These are phyloP conservation scores for Megaleporinus macrocephalus DNA, from an alignment of 2,113 vertebrate genomes.

Conservation along the genomic window DNA sequence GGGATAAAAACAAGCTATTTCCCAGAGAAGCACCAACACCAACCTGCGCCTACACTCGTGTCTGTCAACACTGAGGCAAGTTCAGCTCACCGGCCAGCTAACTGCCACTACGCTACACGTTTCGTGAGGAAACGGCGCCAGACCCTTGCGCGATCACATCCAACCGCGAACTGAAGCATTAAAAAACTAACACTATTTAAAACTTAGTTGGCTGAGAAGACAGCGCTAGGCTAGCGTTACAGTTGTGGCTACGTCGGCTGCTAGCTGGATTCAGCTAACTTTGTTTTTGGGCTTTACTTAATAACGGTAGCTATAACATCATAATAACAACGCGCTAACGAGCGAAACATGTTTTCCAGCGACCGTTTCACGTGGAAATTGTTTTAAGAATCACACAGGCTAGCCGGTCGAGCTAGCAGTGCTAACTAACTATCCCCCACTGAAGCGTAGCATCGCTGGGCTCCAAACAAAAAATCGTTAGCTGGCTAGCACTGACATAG, in stretches of 20 bases:
- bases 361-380: neutral
- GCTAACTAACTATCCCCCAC: slow-evolving; percentile 45
- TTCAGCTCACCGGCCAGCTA: neutral
- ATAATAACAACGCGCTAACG: neutral
- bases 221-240: neutral
- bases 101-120: neutral
- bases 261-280: neutral
- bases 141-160: neutral
- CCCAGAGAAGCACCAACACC: slow-evolving; percentile 15
- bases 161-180: neutral
- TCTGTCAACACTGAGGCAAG: neutral
- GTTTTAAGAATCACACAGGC: neutral
- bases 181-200: neutral
- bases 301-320: neutral
- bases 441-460: slow-evolving; percentile 52
- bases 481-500: slow-evolving; percentile 22
- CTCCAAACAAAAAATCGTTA: slow-evolving; percentile 33
- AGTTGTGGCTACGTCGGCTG: neutral
- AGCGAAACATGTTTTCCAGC: neutral
- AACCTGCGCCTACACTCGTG: neutral
- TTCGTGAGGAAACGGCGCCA: neutral
- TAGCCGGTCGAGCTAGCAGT: neutral
- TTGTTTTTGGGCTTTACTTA: neutral
- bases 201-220: no score
- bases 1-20: neutral